These are phyloP conservation scores for Botia kubotai DNA, from an alignment of 2,797 vertebrate genomes.

Conservation along the genomic window DNA sequence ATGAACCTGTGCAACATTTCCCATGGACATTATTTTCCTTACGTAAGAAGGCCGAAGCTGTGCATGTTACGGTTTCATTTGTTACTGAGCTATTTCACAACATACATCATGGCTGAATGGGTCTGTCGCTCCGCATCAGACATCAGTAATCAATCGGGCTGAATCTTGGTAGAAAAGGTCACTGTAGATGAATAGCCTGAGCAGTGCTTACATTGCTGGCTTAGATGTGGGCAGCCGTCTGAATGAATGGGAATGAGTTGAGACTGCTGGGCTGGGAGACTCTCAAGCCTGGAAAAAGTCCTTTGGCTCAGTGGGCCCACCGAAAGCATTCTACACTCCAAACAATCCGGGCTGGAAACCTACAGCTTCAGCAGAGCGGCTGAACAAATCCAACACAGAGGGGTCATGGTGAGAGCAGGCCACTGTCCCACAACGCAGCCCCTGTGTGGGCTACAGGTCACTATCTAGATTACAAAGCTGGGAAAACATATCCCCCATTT, in stretches of 20 bases:
- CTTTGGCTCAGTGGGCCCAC: conserved; percentile 45
- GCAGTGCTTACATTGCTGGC: conserved; percentile 29
- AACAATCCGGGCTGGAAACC: conserved; percentile 37
- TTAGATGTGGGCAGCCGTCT: conserved; percentile 24
- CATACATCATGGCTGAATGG: conserved; percentile 27
- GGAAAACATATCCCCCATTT: conserved; percentile 6
- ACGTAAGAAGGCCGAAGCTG: background rate
- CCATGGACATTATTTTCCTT: conserved; percentile 2
- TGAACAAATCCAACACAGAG: conserved; percentile 48
- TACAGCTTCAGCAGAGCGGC: conserved; percentile 25
- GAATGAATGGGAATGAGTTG: conserved; percentile 42
- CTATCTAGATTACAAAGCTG: conserved; percentile 20
- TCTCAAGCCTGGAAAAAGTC: conserved; percentile 42
- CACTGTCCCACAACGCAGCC: conserved; percentile 12
- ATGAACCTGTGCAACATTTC: conserved; percentile 9
- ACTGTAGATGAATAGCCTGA: conserved; percentile 42
- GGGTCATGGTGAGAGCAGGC: conserved; percentile 34
- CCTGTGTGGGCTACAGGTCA: conserved; percentile 45
- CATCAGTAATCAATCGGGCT: conserved; percentile 35
- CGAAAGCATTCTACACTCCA: conserved; percentile 44
- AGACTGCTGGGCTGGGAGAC: conserved; percentile 29
- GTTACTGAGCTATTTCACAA: conserved; percentile 26
- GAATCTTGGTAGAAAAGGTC: conserved; percentile 36
- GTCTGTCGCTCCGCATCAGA: conserved; percentile 34
- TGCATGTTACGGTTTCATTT: background rate